Base-by-base conservation (phyloP, 2,888 invertebrate species). In the Hypolimnas misippus region DNA sequence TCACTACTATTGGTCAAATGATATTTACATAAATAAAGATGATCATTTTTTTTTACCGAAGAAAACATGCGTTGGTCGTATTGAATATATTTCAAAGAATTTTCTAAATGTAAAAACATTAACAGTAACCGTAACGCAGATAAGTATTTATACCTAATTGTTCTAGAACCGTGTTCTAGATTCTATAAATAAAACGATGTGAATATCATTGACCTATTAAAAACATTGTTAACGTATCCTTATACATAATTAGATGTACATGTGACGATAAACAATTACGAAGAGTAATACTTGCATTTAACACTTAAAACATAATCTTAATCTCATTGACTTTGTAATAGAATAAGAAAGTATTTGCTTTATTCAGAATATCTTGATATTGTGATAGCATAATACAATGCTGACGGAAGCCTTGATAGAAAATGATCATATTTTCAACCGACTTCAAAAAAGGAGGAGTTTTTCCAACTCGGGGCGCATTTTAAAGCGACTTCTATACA, bases 161-260 rank as follows among this genome's bases (percentile, higher is more conserved):
- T 58, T 44, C 54, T 63, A 54, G 31, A 50, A 31, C 31, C 19
- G 12, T 57, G 56, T 56, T 63, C 57, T 54, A 63, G 54, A 50
- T 54, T 57, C 63, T 59, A 64, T 53, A 51, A 57, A 60, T 68
- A 66, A 58, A 57, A 46, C 42, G 25, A 35, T 51, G 42, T 59
- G 51, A 54, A 62, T 65, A 68, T 58, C 56, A 50, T 61, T 67
- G 63, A 67, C 64, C 63, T 54, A 68, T 68, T 29, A 49, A 29
- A 44, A 49, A 35, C 19, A 17, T 52, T 44, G 52, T 62, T 44
- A 55, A 58, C 25, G 52, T 51, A 63, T 59, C 51, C 59, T 56
- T 59, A 59, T 31, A 52, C 52, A 44, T 42, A 51, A 25, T 49
- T 49, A 29, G 8, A 29, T 49, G 19, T 46, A 21, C 12, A 46